These are phyloP conservation scores for Alces alces DNA, from an alignment of 2,113 vertebrate genomes.

Conservation along the genomic window DNA sequence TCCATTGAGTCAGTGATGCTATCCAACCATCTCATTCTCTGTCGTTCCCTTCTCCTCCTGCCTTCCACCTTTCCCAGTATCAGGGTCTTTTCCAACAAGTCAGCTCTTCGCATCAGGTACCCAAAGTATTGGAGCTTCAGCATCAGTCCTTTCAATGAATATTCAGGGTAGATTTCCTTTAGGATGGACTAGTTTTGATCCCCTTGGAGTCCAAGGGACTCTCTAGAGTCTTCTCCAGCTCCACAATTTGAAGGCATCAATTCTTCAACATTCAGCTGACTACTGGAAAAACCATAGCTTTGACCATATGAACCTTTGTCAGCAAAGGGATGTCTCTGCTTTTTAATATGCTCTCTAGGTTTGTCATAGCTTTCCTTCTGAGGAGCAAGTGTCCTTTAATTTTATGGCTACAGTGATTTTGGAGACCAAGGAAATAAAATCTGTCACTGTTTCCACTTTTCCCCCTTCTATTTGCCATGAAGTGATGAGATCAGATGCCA, in stretches of 20 bases:
- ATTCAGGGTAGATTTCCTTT: neutral
- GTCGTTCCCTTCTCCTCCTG: neutral
- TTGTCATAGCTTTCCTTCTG: neutral
- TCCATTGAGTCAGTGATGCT: neutral
- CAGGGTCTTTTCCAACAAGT: neutral
- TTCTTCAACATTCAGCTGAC: neutral
- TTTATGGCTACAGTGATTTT: neutral
- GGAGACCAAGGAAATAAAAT: neutral
- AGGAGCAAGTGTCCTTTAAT: neutral
- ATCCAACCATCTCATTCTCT: neutral
- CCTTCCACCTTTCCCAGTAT: neutral
- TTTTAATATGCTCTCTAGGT: neutral
- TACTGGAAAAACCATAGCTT: neutral
- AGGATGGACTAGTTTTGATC: neutral
- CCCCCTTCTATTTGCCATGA: neutral
- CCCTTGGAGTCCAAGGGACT: neutral
- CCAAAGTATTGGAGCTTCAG: neutral
- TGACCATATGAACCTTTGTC: neutral
- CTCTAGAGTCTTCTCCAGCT: neutral
- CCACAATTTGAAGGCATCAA: neutral
- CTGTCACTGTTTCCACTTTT: neutral
- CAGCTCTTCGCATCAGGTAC: neutral
- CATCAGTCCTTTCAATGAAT: neutral
- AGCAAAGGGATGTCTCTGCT: neutral
- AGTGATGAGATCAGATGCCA: neutral